Base-by-base conservation (phyloP, 2,888 invertebrate species). In the Arrhopalites spinosus region DNA sequence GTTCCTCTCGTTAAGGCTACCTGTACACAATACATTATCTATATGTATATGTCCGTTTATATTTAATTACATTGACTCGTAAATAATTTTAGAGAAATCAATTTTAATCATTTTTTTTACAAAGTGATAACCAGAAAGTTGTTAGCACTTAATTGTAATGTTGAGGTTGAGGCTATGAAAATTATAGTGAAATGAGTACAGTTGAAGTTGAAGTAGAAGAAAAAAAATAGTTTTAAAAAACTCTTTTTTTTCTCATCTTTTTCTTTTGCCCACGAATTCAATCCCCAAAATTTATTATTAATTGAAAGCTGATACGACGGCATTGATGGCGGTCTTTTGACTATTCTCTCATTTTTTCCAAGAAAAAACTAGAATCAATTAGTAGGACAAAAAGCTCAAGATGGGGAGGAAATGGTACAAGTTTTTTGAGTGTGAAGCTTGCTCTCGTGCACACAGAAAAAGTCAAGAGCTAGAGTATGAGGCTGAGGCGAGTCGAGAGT, bases 341-440 rank as follows among this genome's bases (percentile, higher is more conserved):
- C 53, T 8, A 27, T 66, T 59, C 27, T 27, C 20, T 63, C 63
- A 15, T 63, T 30, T 71, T 71, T 71, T 71, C 71, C 45, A 71
- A 71, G 71, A 71, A 71, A 23, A n/a, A 61, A 30, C 45, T 45
- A 70, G 56, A 59, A 59, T 59, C 59, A 71, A 71, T 71, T 71
- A 71, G 59, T 25, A 25, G n/a, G 23, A n/a, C 67, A 43, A 45
- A 5, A 8, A 45, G 69, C 17, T 53, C 25, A 50, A 27, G 20
- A n/a, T 36, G 64, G 1, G 25, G 17, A 53, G 15, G n/a, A n/a
- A n/a, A n/a, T n/a, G n/a, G n/a, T n/a, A n/a, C n/a, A n/a, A n/a
- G n/a, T n/a, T n/a, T n/a, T n/a, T n/a, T n/a, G n/a, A 53, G 53
- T 20, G 23, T 53, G 53, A 53, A 53, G 53, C 20, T 20, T 15